These are phyloP conservation scores for Nothocercus julius DNA, from an alignment of 2,113 vertebrate species.

Conservation along the genomic window DNA sequence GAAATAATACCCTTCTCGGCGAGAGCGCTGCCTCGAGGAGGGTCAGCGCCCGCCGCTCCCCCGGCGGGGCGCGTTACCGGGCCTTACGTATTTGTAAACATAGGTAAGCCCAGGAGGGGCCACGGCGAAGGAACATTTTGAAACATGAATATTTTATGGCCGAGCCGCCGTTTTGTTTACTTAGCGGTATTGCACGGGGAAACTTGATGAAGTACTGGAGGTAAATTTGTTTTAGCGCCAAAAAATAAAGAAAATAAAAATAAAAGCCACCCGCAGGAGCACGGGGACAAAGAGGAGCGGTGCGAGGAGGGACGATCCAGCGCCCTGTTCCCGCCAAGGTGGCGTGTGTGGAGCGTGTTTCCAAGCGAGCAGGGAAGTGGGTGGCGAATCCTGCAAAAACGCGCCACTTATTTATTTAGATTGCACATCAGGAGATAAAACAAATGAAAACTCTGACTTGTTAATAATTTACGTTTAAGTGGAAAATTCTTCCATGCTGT, in stretches of 20 bases:
- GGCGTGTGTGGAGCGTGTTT: conserved; percentile 70
- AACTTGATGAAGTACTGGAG: conserved; percentile 67
- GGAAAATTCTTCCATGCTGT: conserved; percentile 81
- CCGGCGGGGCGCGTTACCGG: conserved; percentile 72
- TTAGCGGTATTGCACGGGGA: conserved; percentile 65
- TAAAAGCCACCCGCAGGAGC: neutral
- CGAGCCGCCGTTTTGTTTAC: conserved; percentile 70
- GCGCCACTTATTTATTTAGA: conserved; percentile 82
- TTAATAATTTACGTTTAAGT: conserved; percentile 86
- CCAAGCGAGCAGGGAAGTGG: conserved; percentile 74
- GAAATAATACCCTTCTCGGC: conserved; percentile 87
- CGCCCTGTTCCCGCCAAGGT: conserved; percentile 52
- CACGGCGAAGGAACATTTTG: conserved; percentile 63
- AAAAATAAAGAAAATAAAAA: neutral
- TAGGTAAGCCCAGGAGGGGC: conserved; percentile 66
- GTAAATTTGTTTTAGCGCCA: conserved; percentile 66
- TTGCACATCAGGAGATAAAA: conserved; percentile 85
- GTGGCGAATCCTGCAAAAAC: conserved; percentile 75
- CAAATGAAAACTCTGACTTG: conserved; percentile 82
- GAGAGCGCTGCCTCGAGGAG: conserved; percentile 73
- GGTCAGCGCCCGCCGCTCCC: conserved; percentile 68
- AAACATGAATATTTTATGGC: conserved; percentile 74
- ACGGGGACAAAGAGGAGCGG: conserved; percentile 68
- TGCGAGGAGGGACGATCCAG: conserved; percentile 42
- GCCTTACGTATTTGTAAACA: conserved; percentile 76